Evolutionary conservation across 1,140 invertebrate genomes (phyloP).

Genomic region (Polyergus mexicanus): DNA sequence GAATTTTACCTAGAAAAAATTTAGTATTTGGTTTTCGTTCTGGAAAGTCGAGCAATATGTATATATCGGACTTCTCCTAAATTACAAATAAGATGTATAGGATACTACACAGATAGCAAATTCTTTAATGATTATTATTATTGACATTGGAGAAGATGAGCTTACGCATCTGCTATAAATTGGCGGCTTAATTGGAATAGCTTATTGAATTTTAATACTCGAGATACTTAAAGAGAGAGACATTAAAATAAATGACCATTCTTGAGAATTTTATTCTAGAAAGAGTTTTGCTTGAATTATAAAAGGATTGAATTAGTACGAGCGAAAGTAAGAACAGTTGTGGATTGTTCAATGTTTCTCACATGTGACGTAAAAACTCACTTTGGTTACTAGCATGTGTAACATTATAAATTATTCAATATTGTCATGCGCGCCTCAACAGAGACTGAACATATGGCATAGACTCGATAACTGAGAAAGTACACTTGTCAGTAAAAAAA

Average conservation of each 20-base stretch:
- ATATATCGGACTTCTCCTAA: neutral
- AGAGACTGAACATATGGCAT: neutral
- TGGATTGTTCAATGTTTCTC: neutral
- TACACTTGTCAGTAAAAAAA: neutral
- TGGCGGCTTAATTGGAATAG: neutral
- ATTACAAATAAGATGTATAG: constrained; percentile 2
- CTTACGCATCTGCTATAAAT: neutral
- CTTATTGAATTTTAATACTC: neutral
- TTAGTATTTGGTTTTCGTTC: neutral
- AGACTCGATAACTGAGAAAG: neutral
- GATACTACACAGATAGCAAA: neutral
- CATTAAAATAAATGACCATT: neutral
- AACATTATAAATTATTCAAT: constrained; percentile 50
- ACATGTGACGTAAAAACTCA: constrained; percentile 13
- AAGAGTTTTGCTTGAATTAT: neutral
- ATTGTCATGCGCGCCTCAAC: neutral
- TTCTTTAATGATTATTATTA: neutral
- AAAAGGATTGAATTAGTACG: neutral
- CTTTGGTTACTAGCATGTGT: neutral
- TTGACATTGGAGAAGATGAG: neutral
- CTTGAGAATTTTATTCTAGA: neutral
- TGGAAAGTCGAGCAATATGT: neutral
- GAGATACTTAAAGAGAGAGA: neutral
- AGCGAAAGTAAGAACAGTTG: constrained; percentile 6
- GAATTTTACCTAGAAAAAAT: neutral